Base-by-base conservation (phyloP, 2,113 vertebrate genomes). In the Callipepla squamata region DNA sequence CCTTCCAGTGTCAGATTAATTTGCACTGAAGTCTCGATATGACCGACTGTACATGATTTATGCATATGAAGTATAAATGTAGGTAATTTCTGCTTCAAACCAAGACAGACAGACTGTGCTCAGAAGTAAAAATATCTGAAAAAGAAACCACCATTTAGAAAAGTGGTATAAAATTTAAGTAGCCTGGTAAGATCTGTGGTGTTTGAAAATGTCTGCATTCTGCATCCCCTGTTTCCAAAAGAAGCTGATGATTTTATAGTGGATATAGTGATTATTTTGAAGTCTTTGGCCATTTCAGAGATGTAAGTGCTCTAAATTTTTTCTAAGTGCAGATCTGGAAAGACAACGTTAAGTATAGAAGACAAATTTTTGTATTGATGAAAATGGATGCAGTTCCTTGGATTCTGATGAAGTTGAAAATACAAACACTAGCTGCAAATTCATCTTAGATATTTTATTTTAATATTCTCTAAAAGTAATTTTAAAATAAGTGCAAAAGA, bases 381-480 rank as follows among this genome's bases (percentile, higher is more conserved):
- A 38, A 12, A 92, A 66, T 0, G 2, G 16, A 36, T 83, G 16
- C 1, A 1, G n/a, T 63, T 70, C 14, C 38, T 55, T 16, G 42
- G 76, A 86, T 86, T 90, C 50, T 63, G 21, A 51, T 70, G 57
- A 86, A 86, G 32, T 4, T 55, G 73, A 75, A 78, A 78, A 75
- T 25, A 70, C 6, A 85, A 85, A 44, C 23, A 55, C 13, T 26
- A 85, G 2, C 32, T 93, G 50, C 14, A 45, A 90, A 69, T 57
- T 92, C 2, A 72, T 73, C 42, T 80, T 48, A 74, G 32, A 22
- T 67, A 26, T 85, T 78, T 92, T 77, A 75, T 63, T 42, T 59
- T 2, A 55, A 23, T 59, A 38, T 81, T 80, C 7, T 61, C 66
- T 67, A 70, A 86, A 34, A 84, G 17, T 40, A 0, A 62, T 66